Percentiles rank a stretch among this genome's conserved stretches.
phyloP scores from a whole-genome alignment of 2,113 vertebrate species.

The Lasiurus cinereus region DNA sequence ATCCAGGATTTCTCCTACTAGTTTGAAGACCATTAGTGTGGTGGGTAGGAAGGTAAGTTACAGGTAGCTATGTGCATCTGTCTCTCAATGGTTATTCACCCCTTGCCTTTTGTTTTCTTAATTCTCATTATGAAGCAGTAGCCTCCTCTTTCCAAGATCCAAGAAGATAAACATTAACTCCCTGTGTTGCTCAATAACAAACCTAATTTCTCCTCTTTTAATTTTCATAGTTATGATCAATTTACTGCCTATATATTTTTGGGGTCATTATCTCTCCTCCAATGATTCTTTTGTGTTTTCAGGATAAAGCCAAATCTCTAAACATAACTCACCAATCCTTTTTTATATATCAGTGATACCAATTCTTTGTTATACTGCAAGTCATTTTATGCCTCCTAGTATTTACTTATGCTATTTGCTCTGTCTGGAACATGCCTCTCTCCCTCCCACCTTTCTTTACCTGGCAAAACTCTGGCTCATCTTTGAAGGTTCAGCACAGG shows the following conservation, averaged over 20 bases:
- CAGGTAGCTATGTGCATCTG: background rate
- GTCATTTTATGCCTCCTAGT: background rate
- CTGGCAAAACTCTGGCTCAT: background rate
- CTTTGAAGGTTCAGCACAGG: background rate
- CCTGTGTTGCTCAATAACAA: background rate
- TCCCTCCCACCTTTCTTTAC: background rate
- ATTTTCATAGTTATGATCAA: conserved; percentile 4
- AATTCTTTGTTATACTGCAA: background rate
- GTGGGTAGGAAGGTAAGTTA: background rate
- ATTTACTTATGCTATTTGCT: background rate
- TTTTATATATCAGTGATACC: background rate
- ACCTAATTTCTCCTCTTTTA: background rate
- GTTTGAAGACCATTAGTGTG: conserved; percentile 22
- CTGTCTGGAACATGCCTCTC: background rate
- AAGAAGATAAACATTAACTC: conserved; percentile 36
- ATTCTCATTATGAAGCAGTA: background rate
- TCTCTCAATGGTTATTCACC: background rate
- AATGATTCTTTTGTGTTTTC: background rate
- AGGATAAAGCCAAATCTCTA: conserved; percentile 50
- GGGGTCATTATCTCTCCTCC: background rate
- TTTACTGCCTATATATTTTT: background rate
- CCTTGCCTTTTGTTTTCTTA: conserved; percentile 14
- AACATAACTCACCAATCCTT: conserved; percentile 36
- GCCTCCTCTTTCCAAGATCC: conserved; percentile 7
- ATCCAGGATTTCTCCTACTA: background rate